phyloP scores from a whole-genome alignment of 2,113 vertebrate species.

The Coreoperca whiteheadi region DNA sequence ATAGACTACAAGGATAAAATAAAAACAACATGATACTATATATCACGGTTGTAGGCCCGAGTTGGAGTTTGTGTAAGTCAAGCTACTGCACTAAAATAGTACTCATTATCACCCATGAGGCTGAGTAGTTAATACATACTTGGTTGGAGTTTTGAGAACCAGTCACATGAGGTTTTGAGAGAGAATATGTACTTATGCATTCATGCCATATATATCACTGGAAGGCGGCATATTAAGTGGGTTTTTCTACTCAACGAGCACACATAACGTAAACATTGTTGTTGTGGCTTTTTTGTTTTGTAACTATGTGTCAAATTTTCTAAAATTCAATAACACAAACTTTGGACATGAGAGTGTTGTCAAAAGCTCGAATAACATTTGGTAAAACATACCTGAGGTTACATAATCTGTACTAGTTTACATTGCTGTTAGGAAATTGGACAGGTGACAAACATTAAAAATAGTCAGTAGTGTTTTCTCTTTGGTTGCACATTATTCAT shows the following conservation, averaged over 20 bases:
- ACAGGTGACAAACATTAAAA: not conserved
- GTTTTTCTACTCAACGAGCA: not conserved
- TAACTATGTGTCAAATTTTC: not conserved
- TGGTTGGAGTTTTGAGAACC: not conserved
- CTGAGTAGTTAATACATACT: not conserved
- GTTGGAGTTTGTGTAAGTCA: not conserved
- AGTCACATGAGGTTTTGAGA: not conserved
- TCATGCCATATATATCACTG: not conserved
- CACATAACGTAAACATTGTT: not conserved
- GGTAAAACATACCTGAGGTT: not conserved
- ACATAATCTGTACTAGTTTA: not conserved
- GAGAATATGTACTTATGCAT: not conserved
- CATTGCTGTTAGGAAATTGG: not conserved
- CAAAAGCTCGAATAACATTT: not conserved
- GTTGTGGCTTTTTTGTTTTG: not conserved
- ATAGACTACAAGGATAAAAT: not conserved
- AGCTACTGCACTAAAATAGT: not conserved
- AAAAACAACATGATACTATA: not conserved
- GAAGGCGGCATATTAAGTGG: not conserved
- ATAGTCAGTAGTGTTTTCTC: not conserved
- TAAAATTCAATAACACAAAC: not conserved
- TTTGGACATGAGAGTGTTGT: not conserved
- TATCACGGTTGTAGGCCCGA: not conserved
- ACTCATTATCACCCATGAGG: not conserved
- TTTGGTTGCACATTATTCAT: conserved; percentile 21